Base-by-base conservation (phyloP, 1,140 invertebrate species). In the Bombyx mandarina region DNA sequence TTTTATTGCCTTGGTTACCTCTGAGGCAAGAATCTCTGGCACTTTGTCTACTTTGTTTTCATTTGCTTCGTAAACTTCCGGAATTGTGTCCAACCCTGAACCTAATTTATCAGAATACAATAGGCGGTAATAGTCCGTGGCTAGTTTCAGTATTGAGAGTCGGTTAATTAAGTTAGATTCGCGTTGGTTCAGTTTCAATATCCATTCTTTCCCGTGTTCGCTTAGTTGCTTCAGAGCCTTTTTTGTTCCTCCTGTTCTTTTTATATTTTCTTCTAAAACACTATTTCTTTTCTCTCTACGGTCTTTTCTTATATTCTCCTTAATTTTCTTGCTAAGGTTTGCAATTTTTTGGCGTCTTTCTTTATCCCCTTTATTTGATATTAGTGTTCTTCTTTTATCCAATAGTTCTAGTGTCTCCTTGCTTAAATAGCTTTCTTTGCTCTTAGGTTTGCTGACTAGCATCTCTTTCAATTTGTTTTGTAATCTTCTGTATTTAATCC, bases 351-450 rank as follows among this genome's bases (percentile, higher is more conserved):
- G 7, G 7, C 7, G 10, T 8, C 10, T 10, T 45, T 45, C 45
- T 45, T 45, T 45, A 8, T 7, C 10, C 10, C 7, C 48, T 50
- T 57, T 50, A 18, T 57, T 57, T 51, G 35, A 50, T 61, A 63
- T 58, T 52, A 63, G 59, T 48, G 9, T 57, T 61, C 46, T 64
- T 62, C 62, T 64, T 48, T 61, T 35, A 0, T 61, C 54, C 57
- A 63, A 43, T 49, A 63, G 56, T 54, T 63, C 18, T 51, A 65
- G 44, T 54, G 62, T 61, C 45, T 57, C 7, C 4, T 58, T 53
- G 45, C 60, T 62, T 42, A 62, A 18, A 46, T 60, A 48, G 52
- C 48, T 56, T 59, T 60, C 50, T 57, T 57, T 18, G 44, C 18
- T 56, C 43, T 7, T 61, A 8, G 52, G 12, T 45, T 57, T 48